phyloP scores from a whole-genome alignment of 1,140 invertebrate genomes.

The Drosophila malerkotliana region DNA sequence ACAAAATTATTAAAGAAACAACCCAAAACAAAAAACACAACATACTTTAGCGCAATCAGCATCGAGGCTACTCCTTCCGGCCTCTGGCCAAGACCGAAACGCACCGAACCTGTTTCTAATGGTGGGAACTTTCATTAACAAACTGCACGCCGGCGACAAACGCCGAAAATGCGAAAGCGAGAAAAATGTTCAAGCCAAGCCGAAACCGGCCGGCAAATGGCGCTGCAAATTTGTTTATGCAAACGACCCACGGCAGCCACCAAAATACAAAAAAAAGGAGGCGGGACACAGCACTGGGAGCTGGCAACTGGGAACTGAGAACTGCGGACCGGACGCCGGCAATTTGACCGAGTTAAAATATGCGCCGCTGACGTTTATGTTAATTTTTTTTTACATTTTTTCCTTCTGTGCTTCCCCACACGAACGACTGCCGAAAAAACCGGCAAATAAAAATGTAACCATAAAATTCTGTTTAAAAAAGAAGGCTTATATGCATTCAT shows the following conservation, averaged over 20 bases:
- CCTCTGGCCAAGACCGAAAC: slow-evolving; percentile 27
- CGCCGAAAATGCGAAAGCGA: slow-evolving; percentile 15
- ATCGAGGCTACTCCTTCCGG: slow-evolving; percentile 64
- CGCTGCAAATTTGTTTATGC: slow-evolving; percentile 79
- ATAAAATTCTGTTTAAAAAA: slow-evolving; percentile 28
- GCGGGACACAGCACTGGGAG: slow-evolving; percentile 5
- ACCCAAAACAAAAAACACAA: slow-evolving; percentile 23
- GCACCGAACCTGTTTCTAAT: slow-evolving; percentile 77
- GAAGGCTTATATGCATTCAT: slow-evolving; percentile 11
- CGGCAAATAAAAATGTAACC: slow-evolving; percentile 66
- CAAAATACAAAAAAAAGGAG: slow-evolving; percentile 1
- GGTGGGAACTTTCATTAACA: slow-evolving; percentile 81
- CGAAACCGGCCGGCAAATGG: slow-evolving; percentile 77
- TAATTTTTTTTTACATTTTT: slow-evolving; percentile 58
- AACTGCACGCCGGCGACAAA: slow-evolving; percentile 48
- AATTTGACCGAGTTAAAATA: slow-evolving; percentile 83
- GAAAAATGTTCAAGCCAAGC: slow-evolving; percentile 38
- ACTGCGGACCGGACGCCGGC: slow-evolving; percentile 71
- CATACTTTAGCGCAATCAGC: slow-evolving; percentile 63
- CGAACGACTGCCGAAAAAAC: slow-evolving; percentile 46
- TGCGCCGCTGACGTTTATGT: slow-evolving; percentile 78
- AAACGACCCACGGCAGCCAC: slow-evolving; percentile 44
- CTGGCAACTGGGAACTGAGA: slow-evolving; percentile 25
- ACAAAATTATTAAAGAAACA: slow-evolving; percentile 14
- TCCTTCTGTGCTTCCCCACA: slow-evolving; percentile 31